Percentiles rank a stretch among this genome's conserved stretches.
Conservation (phyloP, 2,888 invertebrate species). For the Rotaria magnacalcarata region DNA sequence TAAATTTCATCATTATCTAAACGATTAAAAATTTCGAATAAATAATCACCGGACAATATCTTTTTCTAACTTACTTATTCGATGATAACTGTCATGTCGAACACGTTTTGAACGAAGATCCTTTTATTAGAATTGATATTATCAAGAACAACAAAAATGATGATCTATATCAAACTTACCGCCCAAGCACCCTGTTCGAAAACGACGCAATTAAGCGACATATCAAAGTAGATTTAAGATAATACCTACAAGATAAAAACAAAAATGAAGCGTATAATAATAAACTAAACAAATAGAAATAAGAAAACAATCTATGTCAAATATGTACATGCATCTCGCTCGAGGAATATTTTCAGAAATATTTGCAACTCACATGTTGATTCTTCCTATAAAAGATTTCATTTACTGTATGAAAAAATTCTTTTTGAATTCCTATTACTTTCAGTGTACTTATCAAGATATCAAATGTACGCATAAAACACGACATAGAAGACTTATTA, state of each 20-base stretch:
- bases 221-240: background rate
- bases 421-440: too few species aligned
- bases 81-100: constrained; percentile 26
- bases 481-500: too few species aligned
- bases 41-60: background rate
- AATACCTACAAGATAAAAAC: background rate
- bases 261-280: background rate
- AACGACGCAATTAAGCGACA: constrained; percentile 11
- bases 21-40: background rate
- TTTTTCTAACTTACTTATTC: background rate
- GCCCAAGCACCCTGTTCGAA: background rate
- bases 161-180: background rate
- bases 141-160: background rate
- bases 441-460: background rate
- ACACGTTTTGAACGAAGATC: constrained; percentile 25
- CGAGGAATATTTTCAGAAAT: background rate
- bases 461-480: too few species aligned
- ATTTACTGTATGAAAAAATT: too few species aligned
- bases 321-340: background rate
- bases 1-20: constrained; percentile 25
- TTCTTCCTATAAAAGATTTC: too few species aligned
- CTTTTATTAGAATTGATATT: background rate
- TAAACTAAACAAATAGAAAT: background rate
- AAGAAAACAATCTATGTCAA: background rate
- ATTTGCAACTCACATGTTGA: too few species aligned